A percentile compares a stretch with the other conserved stretches of the same genome.
Conservation (phyloP, 2,113 vertebrate genomes). For the Nematolebias whitei region DNA sequence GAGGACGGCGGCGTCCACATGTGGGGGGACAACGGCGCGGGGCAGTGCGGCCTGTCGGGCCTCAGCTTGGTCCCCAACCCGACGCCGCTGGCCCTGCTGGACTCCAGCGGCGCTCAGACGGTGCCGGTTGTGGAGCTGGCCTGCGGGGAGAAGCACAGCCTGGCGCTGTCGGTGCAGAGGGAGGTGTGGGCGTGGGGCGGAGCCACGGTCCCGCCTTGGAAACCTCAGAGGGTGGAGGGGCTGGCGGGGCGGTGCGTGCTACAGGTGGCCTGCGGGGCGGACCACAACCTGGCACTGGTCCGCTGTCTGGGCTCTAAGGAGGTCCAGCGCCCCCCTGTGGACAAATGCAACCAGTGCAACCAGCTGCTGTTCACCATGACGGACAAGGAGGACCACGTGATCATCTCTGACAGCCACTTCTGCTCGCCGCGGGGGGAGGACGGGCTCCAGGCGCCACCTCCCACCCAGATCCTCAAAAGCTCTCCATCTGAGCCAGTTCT, state of each 20-base stretch:
- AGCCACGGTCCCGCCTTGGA: conserved; percentile 82
- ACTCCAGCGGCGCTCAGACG: conserved; percentile 76
- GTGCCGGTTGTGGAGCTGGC: conserved; percentile 88
- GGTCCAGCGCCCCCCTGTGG: conserved; percentile 82
- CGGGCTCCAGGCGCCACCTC: conserved; percentile 38
- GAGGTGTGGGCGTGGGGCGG: conserved; percentile 98
- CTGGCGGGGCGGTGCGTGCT: conserved; percentile 89
- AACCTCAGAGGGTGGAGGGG: conserved; percentile 91
- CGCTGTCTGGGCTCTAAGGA: conserved; percentile 85
- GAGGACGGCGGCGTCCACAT: conserved; percentile 90
- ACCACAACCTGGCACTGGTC: conserved; percentile 92
- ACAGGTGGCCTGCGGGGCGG: conserved; percentile 91
- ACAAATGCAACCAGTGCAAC: conserved; percentile 93
- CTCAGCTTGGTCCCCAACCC: conserved; percentile 85
- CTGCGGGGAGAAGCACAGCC: conserved; percentile 90
- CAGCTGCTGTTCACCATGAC: conserved; percentile 97
- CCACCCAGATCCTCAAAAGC: conserved; percentile 28
- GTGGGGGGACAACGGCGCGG: conserved; percentile 93
- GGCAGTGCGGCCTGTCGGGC: conserved; percentile 89
- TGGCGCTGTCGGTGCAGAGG: conserved; percentile 87
- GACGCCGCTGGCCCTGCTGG: conserved; percentile 83
- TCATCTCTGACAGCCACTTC: conserved; percentile 96
- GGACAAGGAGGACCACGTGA: conserved; percentile 97
- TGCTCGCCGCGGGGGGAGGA: conserved; percentile 83
- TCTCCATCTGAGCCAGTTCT: conserved; percentile 72